Base-by-base conservation (phyloP, 1,140 invertebrate species). In the Hyphantria cunea region DNA sequence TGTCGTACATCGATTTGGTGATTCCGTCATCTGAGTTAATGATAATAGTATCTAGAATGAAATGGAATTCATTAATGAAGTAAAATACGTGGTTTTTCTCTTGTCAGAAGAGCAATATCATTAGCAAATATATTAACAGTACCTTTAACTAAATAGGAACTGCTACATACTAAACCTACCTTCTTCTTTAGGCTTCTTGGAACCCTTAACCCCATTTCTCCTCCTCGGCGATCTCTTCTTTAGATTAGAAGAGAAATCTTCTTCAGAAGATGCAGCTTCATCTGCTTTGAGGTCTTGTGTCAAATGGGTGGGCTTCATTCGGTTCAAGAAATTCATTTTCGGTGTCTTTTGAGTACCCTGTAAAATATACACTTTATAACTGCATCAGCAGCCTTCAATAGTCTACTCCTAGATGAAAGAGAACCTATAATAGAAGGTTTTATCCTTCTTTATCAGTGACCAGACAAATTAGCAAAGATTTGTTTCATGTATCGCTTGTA, bases 1-100 rank as follows among this genome's bases (percentile, higher is more conserved):
- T 88, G 44, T 86, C 83, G 54, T 84, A 86, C 7, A 88, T 86
- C 0, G 85, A 88, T 55, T 80, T 83, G 0, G 85, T 88, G 15
- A 88, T 72, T 0, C 78, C 84, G 17, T 84, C 84, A 13, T 84
- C 81, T 0, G 64, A 52, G 11, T 73, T 74, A 7, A 79, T 76
- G 6, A 25, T 17, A 12, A 45, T 56, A 10, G 41, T 25, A 6
- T 76, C 73, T 73, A 51, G 3, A 69, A n/a, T n/a, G n/a, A n/a
- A n/a, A n/a, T n/a, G n/a, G n/a, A n/a, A n/a, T n/a, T n/a, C n/a
- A n/a, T n/a, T n/a, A n/a, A n/a, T n/a, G n/a, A n/a, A n/a, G n/a
- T n/a, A n/a, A n/a, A n/a, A n/a, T n/a, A n/a, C n/a, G n/a, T n/a
- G n/a, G n/a, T n/a, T n/a, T n/a, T n/a, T n/a, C n/a, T n/a, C n/a